phyloP scores from a whole-genome alignment of 2,797 vertebrate species.

The Semotilus atromaculatus region DNA sequence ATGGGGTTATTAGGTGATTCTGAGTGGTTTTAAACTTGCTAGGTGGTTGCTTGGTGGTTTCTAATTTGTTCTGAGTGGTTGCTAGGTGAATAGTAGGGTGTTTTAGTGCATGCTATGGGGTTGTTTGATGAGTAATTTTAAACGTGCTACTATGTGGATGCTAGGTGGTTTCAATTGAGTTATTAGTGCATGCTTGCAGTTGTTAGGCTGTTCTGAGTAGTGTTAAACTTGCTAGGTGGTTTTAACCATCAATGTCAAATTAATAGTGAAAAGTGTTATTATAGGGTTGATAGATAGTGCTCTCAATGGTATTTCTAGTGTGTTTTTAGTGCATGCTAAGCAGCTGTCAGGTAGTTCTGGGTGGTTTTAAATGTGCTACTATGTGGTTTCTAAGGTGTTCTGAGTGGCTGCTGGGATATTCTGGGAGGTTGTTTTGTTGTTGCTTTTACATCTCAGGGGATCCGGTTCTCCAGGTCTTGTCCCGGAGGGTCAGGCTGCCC shows the following conservation, averaged over 20 bases:
- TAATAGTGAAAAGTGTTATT: neutral
- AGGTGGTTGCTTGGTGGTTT: neutral
- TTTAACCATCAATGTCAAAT: neutral
- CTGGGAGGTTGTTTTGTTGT: neutral
- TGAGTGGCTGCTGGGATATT: neutral
- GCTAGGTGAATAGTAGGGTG: no score
- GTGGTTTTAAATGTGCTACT: neutral
- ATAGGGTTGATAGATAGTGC: neutral
- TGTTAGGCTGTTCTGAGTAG: no score
- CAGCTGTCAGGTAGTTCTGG: neutral
- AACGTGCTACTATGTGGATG: no score
- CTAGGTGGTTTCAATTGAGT: no score
- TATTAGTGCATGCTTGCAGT: no score
- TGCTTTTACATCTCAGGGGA: slow-evolving; percentile 86
- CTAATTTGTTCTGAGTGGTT: no score
- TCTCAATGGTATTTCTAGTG: neutral
- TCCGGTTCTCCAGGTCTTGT: slow-evolving; percentile 88
- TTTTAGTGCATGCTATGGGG: no score
- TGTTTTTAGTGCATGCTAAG: neutral
- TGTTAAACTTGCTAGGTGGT: no score
- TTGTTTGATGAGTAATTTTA: no score
- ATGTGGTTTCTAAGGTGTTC: neutral
- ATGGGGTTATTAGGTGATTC: no score
- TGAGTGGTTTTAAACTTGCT: neutral
- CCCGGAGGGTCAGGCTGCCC: slow-evolving; percentile 85